Evolutionary conservation across 2,797 vertebrate genomes (phyloP).

Genomic region (Notamacropus eugenii): DNA sequence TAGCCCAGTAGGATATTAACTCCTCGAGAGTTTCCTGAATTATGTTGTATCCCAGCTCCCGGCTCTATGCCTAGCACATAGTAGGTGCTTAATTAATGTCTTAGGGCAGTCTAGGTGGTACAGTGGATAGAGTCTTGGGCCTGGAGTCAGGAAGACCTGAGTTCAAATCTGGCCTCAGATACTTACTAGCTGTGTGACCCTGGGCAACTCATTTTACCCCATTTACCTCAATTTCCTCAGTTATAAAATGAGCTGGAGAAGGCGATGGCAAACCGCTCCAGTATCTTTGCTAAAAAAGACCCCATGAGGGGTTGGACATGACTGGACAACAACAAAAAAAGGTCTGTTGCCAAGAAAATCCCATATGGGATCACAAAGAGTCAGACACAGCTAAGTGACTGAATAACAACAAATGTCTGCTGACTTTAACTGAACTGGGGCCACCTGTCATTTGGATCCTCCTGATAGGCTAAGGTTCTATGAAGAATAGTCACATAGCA

Average conservation of each 20-base stretch:
- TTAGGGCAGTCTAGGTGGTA: background rate
- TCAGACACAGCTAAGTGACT: background rate
- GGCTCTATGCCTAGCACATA: background rate
- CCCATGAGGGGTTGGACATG: background rate
- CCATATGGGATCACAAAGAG: background rate
- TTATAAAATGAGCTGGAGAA: background rate
- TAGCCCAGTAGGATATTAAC: background rate
- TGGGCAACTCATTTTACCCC: background rate
- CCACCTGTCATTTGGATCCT: background rate
- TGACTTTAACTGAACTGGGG: background rate
- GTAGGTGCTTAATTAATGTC: background rate
- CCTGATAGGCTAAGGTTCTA: background rate
- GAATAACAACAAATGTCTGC: background rate
- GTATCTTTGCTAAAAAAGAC: background rate
- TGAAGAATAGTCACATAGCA: background rate
- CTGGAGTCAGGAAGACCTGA: too few relatives aligned
- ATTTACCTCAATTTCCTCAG: background rate
- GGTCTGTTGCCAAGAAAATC: too few relatives aligned
- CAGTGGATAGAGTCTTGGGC: too few relatives aligned
- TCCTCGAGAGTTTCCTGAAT: background rate
- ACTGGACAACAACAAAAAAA: too few relatives aligned
- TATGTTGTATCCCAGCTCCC: background rate
- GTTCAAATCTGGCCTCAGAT: too few relatives aligned
- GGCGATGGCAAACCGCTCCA: background rate
- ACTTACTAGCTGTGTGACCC: too few relatives aligned